Evolutionary conservation across 2,888 invertebrate genomes (phyloP).

Genomic region (Geophilus truncorum): DNA sequence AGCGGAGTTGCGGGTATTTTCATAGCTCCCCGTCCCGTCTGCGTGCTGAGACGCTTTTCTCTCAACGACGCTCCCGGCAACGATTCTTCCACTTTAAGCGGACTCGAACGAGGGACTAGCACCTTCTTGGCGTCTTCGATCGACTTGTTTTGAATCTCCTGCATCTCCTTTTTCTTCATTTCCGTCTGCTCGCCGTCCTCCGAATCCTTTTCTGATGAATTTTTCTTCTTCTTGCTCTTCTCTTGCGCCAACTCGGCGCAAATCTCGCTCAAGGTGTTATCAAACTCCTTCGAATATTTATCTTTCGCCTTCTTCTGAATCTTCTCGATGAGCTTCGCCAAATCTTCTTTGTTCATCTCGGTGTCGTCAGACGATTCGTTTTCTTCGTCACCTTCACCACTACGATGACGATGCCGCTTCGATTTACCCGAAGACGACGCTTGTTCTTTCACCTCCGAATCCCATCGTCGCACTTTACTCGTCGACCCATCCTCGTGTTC

Average conservation of each 20-base stretch:
- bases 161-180: neutral
- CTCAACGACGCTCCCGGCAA: neutral
- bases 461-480: neutral
- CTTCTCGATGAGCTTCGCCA: neutral
- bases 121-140: neutral
- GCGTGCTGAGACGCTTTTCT: neutral
- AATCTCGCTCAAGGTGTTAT: neutral
- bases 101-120: neutral
- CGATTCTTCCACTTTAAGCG: neutral
- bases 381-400: neutral
- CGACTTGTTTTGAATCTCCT: neutral
- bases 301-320: neutral
- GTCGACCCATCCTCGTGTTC: neutral
- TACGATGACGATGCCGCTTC: neutral
- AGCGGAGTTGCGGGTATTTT: conserved; percentile 1
- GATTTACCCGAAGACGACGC: neutral
- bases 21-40: neutral
- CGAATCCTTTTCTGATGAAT: neutral
- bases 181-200: neutral
- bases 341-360: neutral
- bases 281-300: neutral
- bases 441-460: neutral
- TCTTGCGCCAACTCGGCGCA: neutral
- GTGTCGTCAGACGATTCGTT: neutral
- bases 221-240: too few species aligned